These are phyloP conservation scores for Mythimna ferrago DNA, from an alignment of 2,888 invertebrate genomes.

Conservation along the genomic window DNA sequence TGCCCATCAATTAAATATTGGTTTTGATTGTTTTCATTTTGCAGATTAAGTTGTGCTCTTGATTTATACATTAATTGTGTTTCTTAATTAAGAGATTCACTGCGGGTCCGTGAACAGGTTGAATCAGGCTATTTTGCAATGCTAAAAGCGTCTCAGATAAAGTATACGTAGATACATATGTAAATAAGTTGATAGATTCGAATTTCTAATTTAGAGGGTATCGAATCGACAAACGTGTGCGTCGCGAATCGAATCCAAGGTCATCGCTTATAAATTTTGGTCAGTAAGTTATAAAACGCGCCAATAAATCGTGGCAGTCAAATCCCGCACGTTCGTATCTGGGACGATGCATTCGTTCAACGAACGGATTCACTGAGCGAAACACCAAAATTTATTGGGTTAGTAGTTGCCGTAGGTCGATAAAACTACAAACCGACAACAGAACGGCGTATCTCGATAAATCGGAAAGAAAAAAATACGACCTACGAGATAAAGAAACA, in stretches of 20 bases:
- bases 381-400: constrained; percentile 91
- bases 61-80: constrained; percentile 81
- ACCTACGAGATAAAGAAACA: constrained; percentile 82
- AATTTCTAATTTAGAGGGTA: constrained; percentile 46
- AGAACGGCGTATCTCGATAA: constrained; percentile 84
- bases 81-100: constrained; percentile 79
- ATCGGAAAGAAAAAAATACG: constrained; percentile 81
- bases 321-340: constrained; percentile 86
- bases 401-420: constrained; percentile 91
- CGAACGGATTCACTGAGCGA: constrained; percentile 89
- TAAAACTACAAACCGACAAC: constrained; percentile 83
- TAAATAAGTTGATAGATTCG: constrained; percentile 50
- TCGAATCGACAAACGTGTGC: constrained; percentile 22
- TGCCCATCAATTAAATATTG: constrained; percentile 90
- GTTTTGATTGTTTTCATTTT: constrained; percentile 87
- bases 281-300: constrained; percentile 71
- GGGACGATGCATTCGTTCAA: constrained; percentile 90
- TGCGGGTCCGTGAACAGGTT: constrained; percentile 62
- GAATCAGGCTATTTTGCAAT: constrained; percentile 62
- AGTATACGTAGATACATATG: constrained; percentile 41
- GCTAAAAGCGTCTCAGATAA: constrained; percentile 59
- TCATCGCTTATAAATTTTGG: constrained; percentile 61
- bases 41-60: constrained; percentile 82
- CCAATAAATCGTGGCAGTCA: constrained; percentile 81
- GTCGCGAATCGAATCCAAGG: constrained; percentile 36